phyloP scores from a whole-genome alignment of 2,113 vertebrate genomes.

The Oreocharis arfaki region DNA sequence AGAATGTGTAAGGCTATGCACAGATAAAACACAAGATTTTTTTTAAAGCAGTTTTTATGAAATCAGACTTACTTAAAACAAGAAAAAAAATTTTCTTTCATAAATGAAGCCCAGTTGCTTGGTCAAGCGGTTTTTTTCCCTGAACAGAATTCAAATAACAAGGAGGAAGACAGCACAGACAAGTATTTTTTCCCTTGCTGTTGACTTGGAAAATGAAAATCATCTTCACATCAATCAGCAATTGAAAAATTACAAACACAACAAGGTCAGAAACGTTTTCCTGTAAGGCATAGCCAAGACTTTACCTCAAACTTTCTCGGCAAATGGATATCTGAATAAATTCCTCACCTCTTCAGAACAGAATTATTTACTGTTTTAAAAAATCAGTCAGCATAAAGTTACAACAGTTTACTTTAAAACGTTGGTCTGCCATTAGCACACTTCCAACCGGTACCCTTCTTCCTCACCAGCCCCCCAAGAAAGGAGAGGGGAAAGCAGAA shows the following conservation, averaged over 20 bases:
- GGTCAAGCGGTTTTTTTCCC: not conserved
- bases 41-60: not conserved
- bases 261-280: slow-evolving; percentile 5
- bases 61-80: not conserved
- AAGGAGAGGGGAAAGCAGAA: not conserved
- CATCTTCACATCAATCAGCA: slow-evolving; percentile 60
- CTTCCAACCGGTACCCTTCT: not conserved
- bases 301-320: slow-evolving; percentile 66
- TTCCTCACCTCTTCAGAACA: slow-evolving; percentile 43
- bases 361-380: not conserved
- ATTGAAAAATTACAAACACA: slow-evolving; percentile 52
- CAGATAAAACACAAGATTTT: not conserved
- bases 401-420: not conserved
- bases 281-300: slow-evolving; percentile 24
- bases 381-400: not conserved
- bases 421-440: not conserved
- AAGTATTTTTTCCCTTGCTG: slow-evolving; percentile 13
- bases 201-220: slow-evolving; percentile 47
- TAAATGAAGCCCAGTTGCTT: not conserved
- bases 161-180: not conserved
- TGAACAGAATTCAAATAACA: not conserved
- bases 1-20: not conserved
- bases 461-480: not conserved
- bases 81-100: not conserved
- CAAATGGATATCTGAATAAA: slow-evolving; percentile 31